These are phyloP conservation scores for Spea hammondii DNA, from an alignment of 2,797 vertebrate genomes.

Conservation along the genomic window DNA sequence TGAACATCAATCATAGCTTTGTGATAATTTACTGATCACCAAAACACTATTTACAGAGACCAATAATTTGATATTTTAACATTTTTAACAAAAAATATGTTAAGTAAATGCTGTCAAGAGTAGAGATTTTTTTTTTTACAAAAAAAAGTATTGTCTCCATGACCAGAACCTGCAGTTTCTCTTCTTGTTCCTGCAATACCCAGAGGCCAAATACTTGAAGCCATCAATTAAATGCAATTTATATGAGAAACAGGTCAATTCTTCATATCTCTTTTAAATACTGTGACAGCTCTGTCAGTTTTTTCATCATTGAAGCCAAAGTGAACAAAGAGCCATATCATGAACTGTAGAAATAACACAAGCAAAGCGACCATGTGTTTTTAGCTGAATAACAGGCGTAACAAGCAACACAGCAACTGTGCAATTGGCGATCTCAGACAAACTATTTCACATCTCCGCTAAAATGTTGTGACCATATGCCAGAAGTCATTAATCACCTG, in stretches of 20 bases:
- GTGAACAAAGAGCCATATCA: not conserved
- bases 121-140: slow-evolving; percentile 55
- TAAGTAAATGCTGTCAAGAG: slow-evolving; percentile 71
- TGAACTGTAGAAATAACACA: not conserved
- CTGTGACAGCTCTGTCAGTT: slow-evolving; percentile 58
- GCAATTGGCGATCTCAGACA: not conserved
- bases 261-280: slow-evolving; percentile 67
- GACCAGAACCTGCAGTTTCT: slow-evolving; percentile 67
- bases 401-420: not conserved
- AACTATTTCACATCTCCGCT: slow-evolving; percentile 9
- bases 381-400: not conserved
- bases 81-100: slow-evolving; percentile 76
- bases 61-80: slow-evolving; percentile 74
- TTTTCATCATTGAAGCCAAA: slow-evolving; percentile 5
- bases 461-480: slow-evolving; percentile 8
- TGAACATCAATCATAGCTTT: slow-evolving; percentile 52
- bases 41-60: slow-evolving; percentile 73
- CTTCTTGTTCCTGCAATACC: slow-evolving; percentile 63
- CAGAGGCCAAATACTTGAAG: slow-evolving; percentile 62
- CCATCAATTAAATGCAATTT: slow-evolving; percentile 73
- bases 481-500: slow-evolving; percentile 10
- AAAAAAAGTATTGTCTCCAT: slow-evolving; percentile 74
- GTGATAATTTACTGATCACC: slow-evolving; percentile 55
- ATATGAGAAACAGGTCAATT: slow-evolving; percentile 60
- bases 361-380: not conserved